A percentile compares a stretch with the other conserved stretches of the same genome.
Evolutionary conservation across 2,113 vertebrate genomes (phyloP).

Genomic region (Fulica atra): DNA sequence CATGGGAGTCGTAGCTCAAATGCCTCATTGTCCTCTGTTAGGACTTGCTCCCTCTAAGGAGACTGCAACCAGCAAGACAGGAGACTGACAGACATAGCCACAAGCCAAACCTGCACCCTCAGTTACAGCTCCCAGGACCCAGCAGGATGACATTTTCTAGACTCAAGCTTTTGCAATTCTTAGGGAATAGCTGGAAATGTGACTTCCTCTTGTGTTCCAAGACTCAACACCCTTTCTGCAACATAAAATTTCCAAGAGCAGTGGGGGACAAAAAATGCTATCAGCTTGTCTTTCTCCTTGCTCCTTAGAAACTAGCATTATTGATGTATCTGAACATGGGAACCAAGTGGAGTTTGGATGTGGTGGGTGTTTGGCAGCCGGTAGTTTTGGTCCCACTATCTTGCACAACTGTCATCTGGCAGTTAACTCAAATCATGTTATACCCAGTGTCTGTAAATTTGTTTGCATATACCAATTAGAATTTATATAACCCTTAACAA

Average conservation of each 20-base stretch:
- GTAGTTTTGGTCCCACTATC: neutral
- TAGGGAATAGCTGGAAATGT: neutral
- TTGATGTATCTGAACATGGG: neutral
- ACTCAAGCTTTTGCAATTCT: neutral
- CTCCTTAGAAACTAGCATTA: neutral
- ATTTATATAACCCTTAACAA: neutral
- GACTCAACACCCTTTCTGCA: neutral
- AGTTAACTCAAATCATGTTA: neutral
- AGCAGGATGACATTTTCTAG: neutral
- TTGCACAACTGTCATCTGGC: neutral
- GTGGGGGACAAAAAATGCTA: neutral
- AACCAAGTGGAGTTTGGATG: neutral
- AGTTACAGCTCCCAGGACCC: neutral
- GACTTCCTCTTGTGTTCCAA: neutral
- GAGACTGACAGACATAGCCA: neutral
- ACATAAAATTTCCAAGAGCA: neutral
- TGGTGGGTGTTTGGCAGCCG: neutral
- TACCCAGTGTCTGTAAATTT: neutral
- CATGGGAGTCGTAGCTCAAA: neutral
- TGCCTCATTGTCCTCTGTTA: neutral
- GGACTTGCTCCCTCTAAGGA: neutral
- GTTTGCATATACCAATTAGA: neutral
- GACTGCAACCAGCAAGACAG: neutral
- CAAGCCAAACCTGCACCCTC: neutral
- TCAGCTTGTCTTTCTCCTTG: neutral